Evolutionary conservation across 2,888 invertebrate species (phyloP).

Genomic region (Craniophora ligustri): DNA sequence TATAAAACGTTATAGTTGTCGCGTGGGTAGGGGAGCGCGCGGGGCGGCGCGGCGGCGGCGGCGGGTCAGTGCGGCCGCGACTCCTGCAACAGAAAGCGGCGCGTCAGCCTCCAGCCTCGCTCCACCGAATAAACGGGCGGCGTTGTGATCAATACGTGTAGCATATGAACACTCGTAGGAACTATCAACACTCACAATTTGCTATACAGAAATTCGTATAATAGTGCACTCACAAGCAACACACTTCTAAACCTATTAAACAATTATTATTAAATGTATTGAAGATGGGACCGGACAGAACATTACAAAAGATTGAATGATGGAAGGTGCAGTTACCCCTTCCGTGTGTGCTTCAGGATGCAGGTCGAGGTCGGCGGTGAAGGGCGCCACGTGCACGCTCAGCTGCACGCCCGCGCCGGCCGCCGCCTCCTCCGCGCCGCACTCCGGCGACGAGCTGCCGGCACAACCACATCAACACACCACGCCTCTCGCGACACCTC

Average conservation of each 20-base stretch:
- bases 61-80: slow-evolving; percentile 53
- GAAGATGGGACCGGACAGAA: no score
- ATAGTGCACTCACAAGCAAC: no score
- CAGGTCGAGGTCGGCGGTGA: slow-evolving; percentile 62
- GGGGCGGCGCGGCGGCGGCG: slow-evolving; percentile 51
- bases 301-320: neutral
- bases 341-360: slow-evolving; percentile 5
- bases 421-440: slow-evolving; percentile 38
- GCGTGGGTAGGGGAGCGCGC: slow-evolving; percentile 44
- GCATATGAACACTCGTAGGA: neutral
- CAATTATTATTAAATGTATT: neutral
- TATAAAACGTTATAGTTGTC: slow-evolving; percentile 72
- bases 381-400: slow-evolving; percentile 51
- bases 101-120: neutral
- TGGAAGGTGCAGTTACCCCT: slow-evolving; percentile 2
- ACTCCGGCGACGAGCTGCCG: slow-evolving; percentile 63
- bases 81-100: slow-evolving; percentile 37
- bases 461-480: neutral
- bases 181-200: no score
- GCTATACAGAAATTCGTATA: no score
- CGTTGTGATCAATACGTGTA: neutral
- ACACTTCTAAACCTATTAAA: no score
- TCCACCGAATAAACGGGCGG: no score
- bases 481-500: no score
- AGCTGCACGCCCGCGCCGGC: slow-evolving; percentile 24